Evolutionary conservation across 2,797 vertebrate species (phyloP).

Genomic region (Sebastes hopkinsi): DNA sequence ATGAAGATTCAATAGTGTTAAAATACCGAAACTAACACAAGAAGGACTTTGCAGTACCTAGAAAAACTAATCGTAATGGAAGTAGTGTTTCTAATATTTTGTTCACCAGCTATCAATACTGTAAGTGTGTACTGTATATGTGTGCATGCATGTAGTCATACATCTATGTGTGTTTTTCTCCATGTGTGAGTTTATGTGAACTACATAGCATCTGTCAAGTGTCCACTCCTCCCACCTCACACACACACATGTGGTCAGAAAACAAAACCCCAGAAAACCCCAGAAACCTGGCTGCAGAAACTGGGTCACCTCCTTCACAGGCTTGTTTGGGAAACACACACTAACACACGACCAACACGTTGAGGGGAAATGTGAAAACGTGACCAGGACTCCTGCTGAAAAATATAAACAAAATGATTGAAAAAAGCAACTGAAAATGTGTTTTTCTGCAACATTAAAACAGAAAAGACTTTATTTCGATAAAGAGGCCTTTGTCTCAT

Average conservation of each 20-base stretch:
- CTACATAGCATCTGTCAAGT: constrained; percentile 55
- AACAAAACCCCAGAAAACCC: constrained; percentile 30
- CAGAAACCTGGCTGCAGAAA: constrained; percentile 52
- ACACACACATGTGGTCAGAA: constrained; percentile 30
- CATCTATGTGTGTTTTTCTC: constrained; percentile 1
- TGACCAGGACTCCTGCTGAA: constrained; percentile 29
- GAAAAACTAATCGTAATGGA: not conserved
- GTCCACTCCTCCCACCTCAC: constrained; percentile 51
- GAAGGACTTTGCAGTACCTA: not conserved
- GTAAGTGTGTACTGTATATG: not conserved
- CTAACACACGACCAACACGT: constrained; percentile 25
- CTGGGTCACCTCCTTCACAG: constrained; percentile 58
- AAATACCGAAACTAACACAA: not conserved
- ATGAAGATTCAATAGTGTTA: not conserved
- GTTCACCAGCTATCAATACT: not conserved
- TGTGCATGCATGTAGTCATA: not conserved
- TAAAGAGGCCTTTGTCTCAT: not conserved
- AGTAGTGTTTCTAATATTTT: not conserved
- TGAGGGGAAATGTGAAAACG: constrained; percentile 43
- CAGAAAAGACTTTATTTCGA: not conserved
- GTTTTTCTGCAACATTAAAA: not conserved
- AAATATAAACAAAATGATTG: constrained; percentile 21
- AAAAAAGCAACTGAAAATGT: not conserved
- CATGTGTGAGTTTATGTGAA: constrained; percentile 40
- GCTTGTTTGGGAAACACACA: constrained; percentile 36